These are phyloP conservation scores for Caenorhabditis macrosperma DNA, from an alignment of 2,888 invertebrate species.

Conservation along the genomic window DNA sequence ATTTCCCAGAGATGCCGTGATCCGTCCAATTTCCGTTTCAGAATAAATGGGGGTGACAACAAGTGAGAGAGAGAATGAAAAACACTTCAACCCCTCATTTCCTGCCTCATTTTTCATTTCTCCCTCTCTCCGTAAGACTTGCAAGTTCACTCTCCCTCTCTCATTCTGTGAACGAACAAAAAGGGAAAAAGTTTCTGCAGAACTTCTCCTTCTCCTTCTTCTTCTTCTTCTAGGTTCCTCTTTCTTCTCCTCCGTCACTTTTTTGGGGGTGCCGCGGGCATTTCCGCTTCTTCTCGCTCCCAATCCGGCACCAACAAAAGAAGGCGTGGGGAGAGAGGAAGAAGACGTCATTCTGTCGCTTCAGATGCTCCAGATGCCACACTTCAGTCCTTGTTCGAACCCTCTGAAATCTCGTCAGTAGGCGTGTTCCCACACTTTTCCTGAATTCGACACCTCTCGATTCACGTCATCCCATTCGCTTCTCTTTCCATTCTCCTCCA, in stretches of 20 bases:
- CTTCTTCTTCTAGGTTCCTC: slow-evolving; percentile 5
- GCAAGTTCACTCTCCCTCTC: neutral
- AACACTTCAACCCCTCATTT: slow-evolving; percentile 4
- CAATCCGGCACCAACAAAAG: slow-evolving; percentile 28
- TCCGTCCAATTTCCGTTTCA: slow-evolving; percentile 21
- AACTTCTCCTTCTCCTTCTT: too few relatives aligned
- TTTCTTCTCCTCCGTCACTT: slow-evolving; percentile 4
- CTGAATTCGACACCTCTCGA: slow-evolving; percentile 35
- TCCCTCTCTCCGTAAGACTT: neutral
- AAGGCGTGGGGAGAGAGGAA: slow-evolving; percentile 47
- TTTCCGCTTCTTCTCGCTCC: slow-evolving; percentile 25
- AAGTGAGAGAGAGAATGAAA: neutral
- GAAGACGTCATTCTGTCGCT: slow-evolving; percentile 26
- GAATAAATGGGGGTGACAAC: neutral
- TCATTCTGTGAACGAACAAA: neutral
- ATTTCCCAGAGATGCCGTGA: neutral
- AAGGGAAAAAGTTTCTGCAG: neutral
- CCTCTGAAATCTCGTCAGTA: slow-evolving; percentile 12
- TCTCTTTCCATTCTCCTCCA: neutral
- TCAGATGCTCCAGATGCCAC: slow-evolving; percentile 38
- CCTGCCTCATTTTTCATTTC: neutral
- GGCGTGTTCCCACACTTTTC: slow-evolving; percentile 25
- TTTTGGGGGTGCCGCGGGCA: slow-evolving; percentile 7
- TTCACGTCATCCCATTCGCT: slow-evolving; percentile 16
- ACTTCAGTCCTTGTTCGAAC: slow-evolving; percentile 7